Conservation (phyloP, 2,797 vertebrate species). For the Notoglanidium macrostoma region DNA sequence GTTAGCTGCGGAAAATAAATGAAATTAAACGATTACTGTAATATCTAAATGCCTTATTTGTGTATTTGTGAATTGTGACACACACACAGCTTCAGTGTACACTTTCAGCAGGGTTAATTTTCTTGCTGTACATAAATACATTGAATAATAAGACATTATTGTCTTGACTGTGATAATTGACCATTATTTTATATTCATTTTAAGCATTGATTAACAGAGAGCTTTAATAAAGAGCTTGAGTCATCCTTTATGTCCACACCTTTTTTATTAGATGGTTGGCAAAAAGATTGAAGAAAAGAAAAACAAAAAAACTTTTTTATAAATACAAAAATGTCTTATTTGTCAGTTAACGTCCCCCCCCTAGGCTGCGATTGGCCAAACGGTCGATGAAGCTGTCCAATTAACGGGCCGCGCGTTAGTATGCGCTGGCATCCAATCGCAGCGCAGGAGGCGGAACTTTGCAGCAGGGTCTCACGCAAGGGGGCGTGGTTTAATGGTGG, state of each 20-base stretch:
- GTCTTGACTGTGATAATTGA: background rate
- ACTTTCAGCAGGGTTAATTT: background rate
- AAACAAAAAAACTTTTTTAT: background rate
- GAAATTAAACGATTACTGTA: too few relatives aligned
- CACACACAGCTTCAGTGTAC: background rate
- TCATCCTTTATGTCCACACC: background rate
- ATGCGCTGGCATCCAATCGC: background rate
- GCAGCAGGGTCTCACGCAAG: background rate
- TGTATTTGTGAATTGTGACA: background rate
- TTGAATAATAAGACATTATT: background rate
- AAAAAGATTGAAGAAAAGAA: background rate
- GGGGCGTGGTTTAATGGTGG: conserved; percentile 5
- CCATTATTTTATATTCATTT: background rate
- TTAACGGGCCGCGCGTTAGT: background rate
- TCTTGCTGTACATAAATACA: too few relatives aligned
- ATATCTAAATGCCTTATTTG: too few relatives aligned
- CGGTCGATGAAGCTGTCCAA: background rate
- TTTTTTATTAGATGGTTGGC: background rate
- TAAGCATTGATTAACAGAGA: background rate
- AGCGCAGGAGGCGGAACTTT: background rate
- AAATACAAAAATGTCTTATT: background rate
- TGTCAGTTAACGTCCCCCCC: background rate
- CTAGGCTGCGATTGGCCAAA: background rate
- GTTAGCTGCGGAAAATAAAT: too few relatives aligned
- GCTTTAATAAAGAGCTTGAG: background rate